Evolutionary conservation across 30 jellyfish, hydroid and myxozoan genomes (phyloP).

Genomic region (Cassiopea andromeda): DNA sequence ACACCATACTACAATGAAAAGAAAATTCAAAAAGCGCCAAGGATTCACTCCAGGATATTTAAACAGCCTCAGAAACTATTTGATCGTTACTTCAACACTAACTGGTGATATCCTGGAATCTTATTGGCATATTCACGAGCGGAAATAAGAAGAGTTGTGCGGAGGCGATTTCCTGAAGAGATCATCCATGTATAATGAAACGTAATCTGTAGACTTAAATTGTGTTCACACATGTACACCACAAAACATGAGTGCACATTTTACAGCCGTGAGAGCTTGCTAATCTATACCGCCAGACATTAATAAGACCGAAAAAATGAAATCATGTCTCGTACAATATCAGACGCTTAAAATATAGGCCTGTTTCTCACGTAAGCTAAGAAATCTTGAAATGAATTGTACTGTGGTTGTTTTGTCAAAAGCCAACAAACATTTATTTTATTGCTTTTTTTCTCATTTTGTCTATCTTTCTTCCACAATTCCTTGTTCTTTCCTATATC

Average conservation of each 20-base stretch:
- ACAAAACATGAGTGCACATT: not conserved
- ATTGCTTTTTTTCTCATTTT: too few relatives aligned
- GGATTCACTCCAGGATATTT: not conserved
- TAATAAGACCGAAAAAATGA: not conserved
- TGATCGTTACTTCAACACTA: too few relatives aligned
- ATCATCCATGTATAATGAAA: not conserved
- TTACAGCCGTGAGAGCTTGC: not conserved
- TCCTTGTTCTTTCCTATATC: too few relatives aligned
- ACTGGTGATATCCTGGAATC: constrained; percentile 37
- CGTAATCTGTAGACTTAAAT: not conserved
- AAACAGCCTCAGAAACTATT: not conserved
- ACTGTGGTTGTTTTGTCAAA: too few relatives aligned
- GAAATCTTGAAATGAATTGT: too few relatives aligned
- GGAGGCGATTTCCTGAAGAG: constrained; percentile 19
- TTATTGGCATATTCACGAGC: not conserved
- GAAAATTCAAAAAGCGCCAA: too few relatives aligned
- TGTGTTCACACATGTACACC: not conserved
- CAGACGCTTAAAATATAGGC: not conserved
- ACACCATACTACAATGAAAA: too few relatives aligned
- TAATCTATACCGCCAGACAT: not conserved
- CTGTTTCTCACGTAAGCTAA: too few relatives aligned
- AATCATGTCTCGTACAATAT: not conserved
- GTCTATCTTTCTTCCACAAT: too few relatives aligned
- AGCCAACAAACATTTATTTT: too few relatives aligned
- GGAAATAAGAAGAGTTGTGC: not conserved